Conservation (phyloP, 2,113 vertebrate genomes). For the Lepus timidus region DNA sequence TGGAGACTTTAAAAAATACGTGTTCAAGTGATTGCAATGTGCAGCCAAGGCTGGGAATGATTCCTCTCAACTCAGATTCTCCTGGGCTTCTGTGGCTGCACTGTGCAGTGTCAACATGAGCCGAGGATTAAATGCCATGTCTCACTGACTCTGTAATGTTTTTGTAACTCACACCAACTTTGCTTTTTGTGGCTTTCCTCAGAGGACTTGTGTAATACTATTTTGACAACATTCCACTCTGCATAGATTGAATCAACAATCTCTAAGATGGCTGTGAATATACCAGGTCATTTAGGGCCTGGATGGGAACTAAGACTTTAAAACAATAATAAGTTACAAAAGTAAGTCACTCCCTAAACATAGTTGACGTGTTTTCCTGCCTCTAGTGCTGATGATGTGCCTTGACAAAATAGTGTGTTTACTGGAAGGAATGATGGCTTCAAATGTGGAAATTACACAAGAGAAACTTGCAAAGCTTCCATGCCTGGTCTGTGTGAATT, state of each 20-base stretch:
- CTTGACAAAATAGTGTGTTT: slow-evolving; percentile 25
- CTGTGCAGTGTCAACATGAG: neutral
- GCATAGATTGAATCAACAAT: slow-evolving; percentile 9
- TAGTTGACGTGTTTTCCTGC: slow-evolving; percentile 30
- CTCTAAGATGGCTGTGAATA: slow-evolving; percentile 31
- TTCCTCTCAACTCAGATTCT: neutral
- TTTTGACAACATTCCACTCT: slow-evolving; percentile 49
- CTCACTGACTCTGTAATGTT: slow-evolving; percentile 29
- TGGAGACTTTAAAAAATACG: neutral
- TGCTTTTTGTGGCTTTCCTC: slow-evolving; percentile 15
- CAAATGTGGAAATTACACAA: neutral
- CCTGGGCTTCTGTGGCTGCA: slow-evolving; percentile 9
- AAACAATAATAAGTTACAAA: slow-evolving; percentile 53
- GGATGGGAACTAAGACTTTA: slow-evolving; percentile 51
- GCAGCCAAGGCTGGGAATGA: neutral
- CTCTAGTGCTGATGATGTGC: neutral
- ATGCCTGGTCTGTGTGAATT: neutral
- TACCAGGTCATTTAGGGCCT: neutral
- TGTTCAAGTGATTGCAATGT: neutral
- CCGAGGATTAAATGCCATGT: neutral
- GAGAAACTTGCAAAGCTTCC: slow-evolving; percentile 1
- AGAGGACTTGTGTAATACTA: slow-evolving; percentile 8
- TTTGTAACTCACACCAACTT: slow-evolving; percentile 22
- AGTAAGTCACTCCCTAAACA: slow-evolving; percentile 32
- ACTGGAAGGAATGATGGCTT: slow-evolving; percentile 36